Conservation (phyloP, 2,797 vertebrate species). For the Anableps anableps region DNA sequence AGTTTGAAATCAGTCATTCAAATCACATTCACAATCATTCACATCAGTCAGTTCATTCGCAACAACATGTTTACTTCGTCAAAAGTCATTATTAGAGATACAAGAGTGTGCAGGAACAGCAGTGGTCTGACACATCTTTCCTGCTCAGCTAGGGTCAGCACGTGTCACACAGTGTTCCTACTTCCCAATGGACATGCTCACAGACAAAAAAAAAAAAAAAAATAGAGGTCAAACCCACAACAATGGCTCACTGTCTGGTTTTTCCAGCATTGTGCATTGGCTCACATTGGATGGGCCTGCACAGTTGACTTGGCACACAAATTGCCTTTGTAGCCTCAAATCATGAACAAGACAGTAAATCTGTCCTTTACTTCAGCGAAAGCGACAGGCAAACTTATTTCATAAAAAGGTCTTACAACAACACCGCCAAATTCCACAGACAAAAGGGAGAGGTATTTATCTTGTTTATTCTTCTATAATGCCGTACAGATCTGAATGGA, state of each 20-base stretch:
- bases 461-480: slow-evolving; percentile 21
- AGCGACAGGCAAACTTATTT: slow-evolving; percentile 25
- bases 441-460: slow-evolving; percentile 11
- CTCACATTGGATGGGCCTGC: slow-evolving; percentile 48
- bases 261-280: slow-evolving; percentile 62
- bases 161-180: slow-evolving; percentile 29
- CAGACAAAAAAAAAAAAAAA: slow-evolving; percentile 4
- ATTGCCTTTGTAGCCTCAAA: slow-evolving; percentile 63
- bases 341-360: slow-evolving; percentile 63
- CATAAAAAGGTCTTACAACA: slow-evolving; percentile 18
- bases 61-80: slow-evolving; percentile 55
- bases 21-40: too few relatives aligned
- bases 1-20: slow-evolving; percentile 12
- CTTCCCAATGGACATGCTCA: slow-evolving; percentile 29
- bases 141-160: slow-evolving; percentile 17
- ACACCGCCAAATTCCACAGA: slow-evolving; percentile 12
- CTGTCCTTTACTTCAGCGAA: slow-evolving; percentile 45
- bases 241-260: slow-evolving; percentile 67
- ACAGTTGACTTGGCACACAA: slow-evolving; percentile 71
- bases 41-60: neutral
- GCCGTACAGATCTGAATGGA: slow-evolving; percentile 15
- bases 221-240: slow-evolving; percentile 58
- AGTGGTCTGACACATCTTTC: slow-evolving; percentile 26
- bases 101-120: slow-evolving; percentile 18
- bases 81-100: slow-evolving; percentile 52